Evolutionary conservation across 2,113 vertebrate genomes (phyloP).

Genomic region (Hiodon alosoides): DNA sequence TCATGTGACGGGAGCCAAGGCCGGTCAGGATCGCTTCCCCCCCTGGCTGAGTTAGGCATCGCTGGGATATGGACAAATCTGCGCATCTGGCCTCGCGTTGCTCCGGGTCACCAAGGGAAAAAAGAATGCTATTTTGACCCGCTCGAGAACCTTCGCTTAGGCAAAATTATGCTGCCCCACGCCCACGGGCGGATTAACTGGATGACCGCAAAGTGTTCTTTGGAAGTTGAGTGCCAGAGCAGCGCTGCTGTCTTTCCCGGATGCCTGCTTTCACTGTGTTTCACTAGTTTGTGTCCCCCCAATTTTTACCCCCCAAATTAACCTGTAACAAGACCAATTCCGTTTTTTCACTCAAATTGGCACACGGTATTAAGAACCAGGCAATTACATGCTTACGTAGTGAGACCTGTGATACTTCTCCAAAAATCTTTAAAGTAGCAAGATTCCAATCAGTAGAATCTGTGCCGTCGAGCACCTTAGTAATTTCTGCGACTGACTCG

Average conservation of each 20-base stretch:
- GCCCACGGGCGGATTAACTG: slow-evolving; percentile 29
- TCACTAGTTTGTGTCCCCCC: not conserved
- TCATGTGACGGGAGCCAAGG: slow-evolving; percentile 43
- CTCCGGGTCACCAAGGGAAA: slow-evolving; percentile 17
- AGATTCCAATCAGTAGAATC: too few relatives aligned
- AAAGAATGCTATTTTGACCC: slow-evolving; percentile 36
- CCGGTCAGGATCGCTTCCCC: slow-evolving; percentile 47
- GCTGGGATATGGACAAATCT: slow-evolving; percentile 39
- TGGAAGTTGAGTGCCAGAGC: not conserved
- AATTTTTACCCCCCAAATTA: too few relatives aligned
- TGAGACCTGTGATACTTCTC: too few relatives aligned
- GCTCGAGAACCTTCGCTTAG: slow-evolving; percentile 9
- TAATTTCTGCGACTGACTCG: too few relatives aligned
- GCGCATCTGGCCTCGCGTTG: slow-evolving; percentile 16
- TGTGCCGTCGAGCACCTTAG: too few relatives aligned
- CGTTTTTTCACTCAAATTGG: too few relatives aligned
- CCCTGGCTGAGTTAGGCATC: slow-evolving; percentile 45
- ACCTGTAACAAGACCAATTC: too few relatives aligned
- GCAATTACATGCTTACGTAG: too few relatives aligned
- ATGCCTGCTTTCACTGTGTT: not conserved
- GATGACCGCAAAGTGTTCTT: not conserved
- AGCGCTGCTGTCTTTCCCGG: not conserved
- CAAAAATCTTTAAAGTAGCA: too few relatives aligned
- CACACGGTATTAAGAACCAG: too few relatives aligned
- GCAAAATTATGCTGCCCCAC: slow-evolving; percentile 34